Conservation (phyloP, 2,797 vertebrate genomes). For the Fundulus diaphanus region DNA sequence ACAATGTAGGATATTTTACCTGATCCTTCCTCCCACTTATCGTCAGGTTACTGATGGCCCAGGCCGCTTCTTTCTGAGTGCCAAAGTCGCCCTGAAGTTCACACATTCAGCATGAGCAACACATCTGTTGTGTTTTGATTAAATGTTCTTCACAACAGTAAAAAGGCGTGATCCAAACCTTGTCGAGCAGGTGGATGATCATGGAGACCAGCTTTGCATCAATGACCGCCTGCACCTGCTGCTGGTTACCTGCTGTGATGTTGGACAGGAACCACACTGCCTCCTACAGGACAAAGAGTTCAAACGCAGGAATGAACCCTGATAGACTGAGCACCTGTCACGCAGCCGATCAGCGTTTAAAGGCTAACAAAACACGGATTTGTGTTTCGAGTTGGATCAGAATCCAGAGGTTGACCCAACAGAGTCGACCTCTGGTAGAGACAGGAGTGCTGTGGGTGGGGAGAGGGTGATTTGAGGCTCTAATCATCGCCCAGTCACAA, state of each 20-base stretch:
- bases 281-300: slow-evolving; percentile 85
- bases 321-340: neutral
- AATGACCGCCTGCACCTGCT: slow-evolving; percentile 99
- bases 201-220: slow-evolving; percentile 98
- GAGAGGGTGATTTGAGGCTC: slow-evolving; percentile 82
- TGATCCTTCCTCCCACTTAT: slow-evolving; percentile 99
- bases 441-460: slow-evolving; percentile 66
- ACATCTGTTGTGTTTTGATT: neutral
- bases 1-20: slow-evolving; percentile 73
- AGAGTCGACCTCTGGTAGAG: slow-evolving; percentile 79
- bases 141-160: accelerated
- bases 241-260: slow-evolving; percentile 99
- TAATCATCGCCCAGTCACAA: slow-evolving; percentile 89
- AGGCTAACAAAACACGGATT: neutral
- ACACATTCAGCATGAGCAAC: slow-evolving; percentile 15
- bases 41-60: slow-evolving; percentile 99
- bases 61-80: slow-evolving; percentile 98
- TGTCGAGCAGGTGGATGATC: slow-evolving; percentile 99
- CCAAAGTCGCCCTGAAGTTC: slow-evolving; percentile 93
- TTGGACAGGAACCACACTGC: slow-evolving; percentile 99
- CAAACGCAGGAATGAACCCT: slow-evolving; percentile 22
- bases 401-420: slow-evolving; percentile 74
- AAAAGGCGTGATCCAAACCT: slow-evolving; percentile 78
- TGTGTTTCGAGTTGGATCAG: slow-evolving; percentile 64
- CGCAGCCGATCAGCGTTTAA: neutral